Conservation (phyloP, 2,113 vertebrate species). For the Epinephelus lanceolatus region DNA sequence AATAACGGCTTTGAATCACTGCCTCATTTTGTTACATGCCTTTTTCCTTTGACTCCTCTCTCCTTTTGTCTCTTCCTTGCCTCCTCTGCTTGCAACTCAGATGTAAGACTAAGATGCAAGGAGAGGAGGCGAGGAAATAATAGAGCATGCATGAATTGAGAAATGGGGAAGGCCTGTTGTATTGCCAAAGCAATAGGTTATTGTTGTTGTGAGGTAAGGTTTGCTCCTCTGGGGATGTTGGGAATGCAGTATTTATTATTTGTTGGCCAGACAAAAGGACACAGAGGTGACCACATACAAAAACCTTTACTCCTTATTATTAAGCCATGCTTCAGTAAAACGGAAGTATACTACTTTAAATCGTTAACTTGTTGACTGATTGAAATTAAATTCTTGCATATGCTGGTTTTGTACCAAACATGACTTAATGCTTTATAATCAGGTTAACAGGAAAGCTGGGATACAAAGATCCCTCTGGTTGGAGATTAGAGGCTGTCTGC, state of each 20-base stretch:
- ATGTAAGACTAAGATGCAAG: too few relatives aligned
- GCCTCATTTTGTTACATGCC: too few relatives aligned
- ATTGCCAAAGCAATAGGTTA: neutral
- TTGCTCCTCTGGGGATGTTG: neutral
- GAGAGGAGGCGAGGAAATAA: too few relatives aligned
- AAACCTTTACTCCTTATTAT: neutral
- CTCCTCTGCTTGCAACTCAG: too few relatives aligned
- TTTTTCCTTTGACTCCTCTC: too few relatives aligned
- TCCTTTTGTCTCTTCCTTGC: too few relatives aligned
- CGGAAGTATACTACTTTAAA: conserved; percentile 17
- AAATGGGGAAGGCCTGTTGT: too few relatives aligned
- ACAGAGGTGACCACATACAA: neutral
- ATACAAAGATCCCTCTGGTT: neutral
- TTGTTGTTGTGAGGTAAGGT: neutral
- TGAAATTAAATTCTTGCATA: neutral
- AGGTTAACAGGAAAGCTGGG: neutral
- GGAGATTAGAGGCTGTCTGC: neutral
- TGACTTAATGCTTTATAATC: neutral
- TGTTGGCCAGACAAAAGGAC: neutral
- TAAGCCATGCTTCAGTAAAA: neutral
- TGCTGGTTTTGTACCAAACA: conserved; percentile 22
- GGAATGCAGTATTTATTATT: neutral
- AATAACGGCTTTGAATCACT: too few relatives aligned
- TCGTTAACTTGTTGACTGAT: neutral
- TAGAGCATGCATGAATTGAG: too few relatives aligned